Conservation (phyloP, 2,797 vertebrate genomes). For the Parauchenoglanis ngamensis region DNA sequence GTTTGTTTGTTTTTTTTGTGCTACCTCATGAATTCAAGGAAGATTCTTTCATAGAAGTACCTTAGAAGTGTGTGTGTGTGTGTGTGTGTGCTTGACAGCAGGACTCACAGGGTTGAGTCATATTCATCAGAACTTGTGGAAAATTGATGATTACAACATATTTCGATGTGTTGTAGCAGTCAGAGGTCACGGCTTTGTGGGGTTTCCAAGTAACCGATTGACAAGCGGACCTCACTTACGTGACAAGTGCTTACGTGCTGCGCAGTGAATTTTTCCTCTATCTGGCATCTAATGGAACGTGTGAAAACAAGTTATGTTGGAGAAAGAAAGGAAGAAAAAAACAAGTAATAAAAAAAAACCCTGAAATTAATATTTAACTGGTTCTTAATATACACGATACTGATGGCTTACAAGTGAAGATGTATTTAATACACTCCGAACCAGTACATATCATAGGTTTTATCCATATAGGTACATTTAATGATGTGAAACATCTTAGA, state of each 20-base stretch:
- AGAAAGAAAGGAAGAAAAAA: not conserved
- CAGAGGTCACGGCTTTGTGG: not conserved
- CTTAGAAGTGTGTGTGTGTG: not conserved
- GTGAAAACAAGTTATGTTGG: not conserved
- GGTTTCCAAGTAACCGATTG: not conserved
- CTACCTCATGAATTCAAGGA: not conserved
- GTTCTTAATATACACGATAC: no score
- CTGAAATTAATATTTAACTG: not conserved
- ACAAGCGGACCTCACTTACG: not conserved
- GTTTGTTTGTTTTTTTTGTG: no score
- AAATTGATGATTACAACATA: constrained; percentile 54
- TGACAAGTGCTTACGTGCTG: not conserved
- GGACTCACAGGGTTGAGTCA: constrained; percentile 2
- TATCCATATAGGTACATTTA: not conserved
- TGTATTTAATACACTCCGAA: not conserved
- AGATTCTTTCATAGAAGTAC: not conserved
- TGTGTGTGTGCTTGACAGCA: not conserved
- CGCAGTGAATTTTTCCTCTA: not conserved
- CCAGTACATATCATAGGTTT: no score
- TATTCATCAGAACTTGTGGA: constrained; percentile 20
- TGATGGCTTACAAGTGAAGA: no score
- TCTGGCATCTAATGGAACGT: not conserved
- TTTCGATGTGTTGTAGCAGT: constrained; percentile 37
- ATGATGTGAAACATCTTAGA: not conserved
- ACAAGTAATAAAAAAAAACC: not conserved